These are phyloP conservation scores for Tipula vernalis DNA, from an alignment of 2,888 invertebrate genomes.

Conservation along the genomic window DNA sequence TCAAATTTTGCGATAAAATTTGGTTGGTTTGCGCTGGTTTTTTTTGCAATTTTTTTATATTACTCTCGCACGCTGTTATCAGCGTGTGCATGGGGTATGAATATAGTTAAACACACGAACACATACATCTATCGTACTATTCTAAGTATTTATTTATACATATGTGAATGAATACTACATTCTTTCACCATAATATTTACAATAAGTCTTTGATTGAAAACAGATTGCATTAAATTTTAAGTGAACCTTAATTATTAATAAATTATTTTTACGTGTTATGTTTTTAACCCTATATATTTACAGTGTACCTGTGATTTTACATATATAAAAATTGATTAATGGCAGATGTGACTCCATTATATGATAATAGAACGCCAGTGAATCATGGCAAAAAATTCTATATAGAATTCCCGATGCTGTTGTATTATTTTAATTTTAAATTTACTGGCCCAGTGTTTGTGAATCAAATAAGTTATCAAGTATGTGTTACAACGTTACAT, in stretches of 20 bases:
- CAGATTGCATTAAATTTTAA: background rate
- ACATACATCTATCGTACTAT: background rate
- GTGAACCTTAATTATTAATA: background rate
- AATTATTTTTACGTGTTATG: background rate
- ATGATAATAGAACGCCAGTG: background rate
- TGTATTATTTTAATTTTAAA: conserved; percentile 13
- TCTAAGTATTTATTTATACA: background rate
- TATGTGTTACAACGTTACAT: conserved; percentile 47
- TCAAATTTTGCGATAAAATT: too few relatives aligned
- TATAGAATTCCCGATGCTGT: background rate
- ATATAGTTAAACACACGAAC: background rate
- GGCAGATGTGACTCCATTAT: background rate
- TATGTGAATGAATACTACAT: background rate
- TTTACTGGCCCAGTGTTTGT: conserved; percentile 39
- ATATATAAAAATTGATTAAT: background rate
- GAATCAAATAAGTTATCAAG: conserved; percentile 56
- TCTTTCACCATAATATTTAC: background rate
- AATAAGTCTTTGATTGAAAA: too few relatives aligned
- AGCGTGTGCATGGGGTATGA: background rate
- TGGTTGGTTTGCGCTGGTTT: too few relatives aligned
- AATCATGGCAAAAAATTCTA: background rate
- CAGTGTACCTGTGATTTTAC: background rate
- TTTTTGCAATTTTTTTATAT: too few relatives aligned
- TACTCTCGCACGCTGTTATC: background rate
- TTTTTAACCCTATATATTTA: background rate